phyloP scores from a whole-genome alignment of 2,797 vertebrate genomes.

The Corythornis leucogaster region DNA sequence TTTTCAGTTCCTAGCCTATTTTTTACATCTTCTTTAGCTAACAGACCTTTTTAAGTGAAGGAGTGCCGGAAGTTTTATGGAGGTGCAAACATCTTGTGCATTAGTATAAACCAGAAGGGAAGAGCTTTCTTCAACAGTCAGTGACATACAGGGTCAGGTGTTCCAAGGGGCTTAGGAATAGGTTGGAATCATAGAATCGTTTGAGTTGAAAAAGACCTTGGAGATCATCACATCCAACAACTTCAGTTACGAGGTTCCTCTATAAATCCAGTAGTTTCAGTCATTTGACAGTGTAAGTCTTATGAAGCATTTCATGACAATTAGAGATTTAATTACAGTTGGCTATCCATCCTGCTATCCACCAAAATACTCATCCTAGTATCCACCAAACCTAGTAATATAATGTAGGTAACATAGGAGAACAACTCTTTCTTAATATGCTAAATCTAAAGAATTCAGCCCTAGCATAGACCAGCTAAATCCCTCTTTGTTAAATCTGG shows the following conservation, averaged over 20 bases:
- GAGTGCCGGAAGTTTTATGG: neutral
- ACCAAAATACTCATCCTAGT: neutral
- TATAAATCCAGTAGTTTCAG: neutral
- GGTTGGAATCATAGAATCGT: neutral
- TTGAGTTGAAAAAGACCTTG: neutral
- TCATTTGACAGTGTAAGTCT: neutral
- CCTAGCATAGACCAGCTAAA: neutral
- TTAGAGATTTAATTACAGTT: neutral
- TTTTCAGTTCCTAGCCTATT: neutral
- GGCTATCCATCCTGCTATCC: neutral
- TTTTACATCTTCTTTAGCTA: neutral
- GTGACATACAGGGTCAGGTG: neutral
- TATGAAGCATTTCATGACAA: neutral
- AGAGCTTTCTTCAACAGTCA: neutral
- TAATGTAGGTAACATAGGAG: neutral
- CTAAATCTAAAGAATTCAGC: neutral
- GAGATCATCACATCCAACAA: neutral
- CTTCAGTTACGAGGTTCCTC: neutral
- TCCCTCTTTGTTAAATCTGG: neutral
- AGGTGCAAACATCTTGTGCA: neutral
- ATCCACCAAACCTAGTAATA: neutral
- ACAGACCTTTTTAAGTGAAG: neutral
- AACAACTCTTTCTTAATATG: neutral
- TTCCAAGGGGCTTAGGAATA: neutral
- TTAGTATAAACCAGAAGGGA: neutral